Evolutionary conservation across 2,888 invertebrate genomes (phyloP).

Genomic region (Scaptomyza reducta): DNA sequence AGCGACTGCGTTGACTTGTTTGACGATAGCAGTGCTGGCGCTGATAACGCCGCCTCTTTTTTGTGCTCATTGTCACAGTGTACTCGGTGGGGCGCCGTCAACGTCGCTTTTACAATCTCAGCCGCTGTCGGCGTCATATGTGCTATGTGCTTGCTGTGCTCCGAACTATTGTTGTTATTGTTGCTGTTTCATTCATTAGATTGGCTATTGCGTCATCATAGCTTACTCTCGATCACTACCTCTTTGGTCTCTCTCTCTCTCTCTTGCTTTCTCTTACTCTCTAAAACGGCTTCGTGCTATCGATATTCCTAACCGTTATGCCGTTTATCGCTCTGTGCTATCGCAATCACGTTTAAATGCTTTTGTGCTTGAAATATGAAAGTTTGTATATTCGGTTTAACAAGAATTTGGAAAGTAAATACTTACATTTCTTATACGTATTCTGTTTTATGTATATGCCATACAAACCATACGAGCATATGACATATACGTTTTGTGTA

Average conservation of each 20-base stretch:
- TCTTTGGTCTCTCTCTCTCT: not conserved
- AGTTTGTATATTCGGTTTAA: constrained; percentile 53
- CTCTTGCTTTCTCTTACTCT: not conserved
- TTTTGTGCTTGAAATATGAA: constrained; percentile 1
- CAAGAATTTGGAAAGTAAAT: constrained; percentile 46
- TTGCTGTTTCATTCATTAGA: constrained; percentile 35
- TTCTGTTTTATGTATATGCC: constrained; percentile 5
- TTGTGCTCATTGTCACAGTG: constrained; percentile 1
- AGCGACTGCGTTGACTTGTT: not conserved
- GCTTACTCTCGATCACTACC: constrained; percentile 1
- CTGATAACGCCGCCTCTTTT: not conserved
- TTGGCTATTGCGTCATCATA: constrained; percentile 47
- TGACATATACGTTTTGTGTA: not conserved
- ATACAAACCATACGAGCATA: not conserved
- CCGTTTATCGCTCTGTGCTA: not conserved
- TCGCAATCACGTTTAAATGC: constrained; percentile 8
- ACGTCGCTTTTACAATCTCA: constrained; percentile 44
- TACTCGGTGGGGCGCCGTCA: constrained; percentile 9
- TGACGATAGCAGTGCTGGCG: not conserved
- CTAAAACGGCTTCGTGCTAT: not conserved
- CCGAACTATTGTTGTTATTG: constrained; percentile 12
- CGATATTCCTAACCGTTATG: constrained; percentile 1
- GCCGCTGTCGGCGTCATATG: constrained; percentile 52
- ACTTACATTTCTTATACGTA: constrained; percentile 8
- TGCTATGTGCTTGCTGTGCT: constrained; percentile 15